These are phyloP conservation scores for Aphaenogaster floridana DNA, from an alignment of 1,140 invertebrate species.

Conservation along the genomic window DNA sequence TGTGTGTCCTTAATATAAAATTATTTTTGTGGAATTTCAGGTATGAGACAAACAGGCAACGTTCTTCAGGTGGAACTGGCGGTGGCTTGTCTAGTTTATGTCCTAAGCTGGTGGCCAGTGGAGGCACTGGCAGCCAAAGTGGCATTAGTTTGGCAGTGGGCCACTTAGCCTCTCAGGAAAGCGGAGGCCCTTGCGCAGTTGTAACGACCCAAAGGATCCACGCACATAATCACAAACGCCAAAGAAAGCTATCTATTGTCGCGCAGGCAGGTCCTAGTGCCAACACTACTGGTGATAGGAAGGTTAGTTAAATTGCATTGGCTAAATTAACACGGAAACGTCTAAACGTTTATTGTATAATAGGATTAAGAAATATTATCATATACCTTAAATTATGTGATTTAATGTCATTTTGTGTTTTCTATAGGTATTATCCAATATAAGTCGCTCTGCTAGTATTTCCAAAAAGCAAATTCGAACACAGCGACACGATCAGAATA, in stretches of 20 bases:
- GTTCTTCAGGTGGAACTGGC: conserved; percentile 82
- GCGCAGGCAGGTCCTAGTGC: conserved; percentile 79
- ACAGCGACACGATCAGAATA: conserved; percentile 78
- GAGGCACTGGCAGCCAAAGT: conserved; percentile 80
- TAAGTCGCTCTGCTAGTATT: conserved; percentile 76
- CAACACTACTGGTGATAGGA: conserved; percentile 80
- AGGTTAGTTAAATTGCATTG: conserved; percentile 74
- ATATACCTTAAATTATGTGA: not conserved
- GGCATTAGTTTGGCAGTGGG: conserved; percentile 82
- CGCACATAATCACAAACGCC: conserved; percentile 80
- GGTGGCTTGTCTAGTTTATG: conserved; percentile 84
- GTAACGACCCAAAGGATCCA: conserved; percentile 82
- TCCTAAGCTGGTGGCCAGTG: conserved; percentile 84
- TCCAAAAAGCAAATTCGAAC: conserved; percentile 80
- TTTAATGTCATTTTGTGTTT: conserved; percentile 29
- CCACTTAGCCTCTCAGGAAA: conserved; percentile 85
- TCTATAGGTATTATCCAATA: conserved; percentile 70
- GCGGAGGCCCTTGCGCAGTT: conserved; percentile 79
- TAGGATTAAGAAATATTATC: not conserved
- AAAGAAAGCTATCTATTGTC: conserved; percentile 83
- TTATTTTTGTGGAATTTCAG: conserved; percentile 75
- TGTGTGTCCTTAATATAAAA: not conserved
- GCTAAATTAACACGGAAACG: not conserved
- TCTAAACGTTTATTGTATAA: not conserved
- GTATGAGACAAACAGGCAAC: conserved; percentile 86